Evolutionary conservation across 53 echinoderm and acorn worm species (phyloP).

Genomic region (Paelopatides confundens): DNA sequence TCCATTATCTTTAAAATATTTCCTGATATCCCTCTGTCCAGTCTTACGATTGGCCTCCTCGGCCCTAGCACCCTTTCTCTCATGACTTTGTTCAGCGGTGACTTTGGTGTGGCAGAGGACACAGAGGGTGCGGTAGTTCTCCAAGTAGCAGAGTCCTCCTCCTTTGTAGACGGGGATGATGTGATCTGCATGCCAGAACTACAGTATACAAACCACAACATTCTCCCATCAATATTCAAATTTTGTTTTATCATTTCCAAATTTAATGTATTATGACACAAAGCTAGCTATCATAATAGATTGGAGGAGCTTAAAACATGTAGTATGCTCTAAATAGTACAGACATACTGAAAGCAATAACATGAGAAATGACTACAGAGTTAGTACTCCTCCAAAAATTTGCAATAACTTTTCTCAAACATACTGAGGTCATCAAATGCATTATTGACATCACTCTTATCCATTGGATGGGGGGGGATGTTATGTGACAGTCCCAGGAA

Average conservation of each 20-base stretch:
- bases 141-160: constrained; percentile 83
- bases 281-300: too few species aligned
- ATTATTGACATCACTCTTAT: too few species aligned
- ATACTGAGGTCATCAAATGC: too few species aligned
- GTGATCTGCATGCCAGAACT: constrained; percentile 94
- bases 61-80: constrained; percentile 29
- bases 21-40: constrained; percentile 14
- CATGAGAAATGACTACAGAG: too few species aligned
- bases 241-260: not conserved
- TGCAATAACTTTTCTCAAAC: too few species aligned
- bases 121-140: constrained; percentile 83
- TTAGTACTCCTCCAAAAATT: too few species aligned
- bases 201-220: not conserved
- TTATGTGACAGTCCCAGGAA: too few species aligned
- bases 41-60: not conserved
- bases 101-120: constrained; percentile 77
- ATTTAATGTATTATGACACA: too few species aligned
- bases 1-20: constrained; percentile 3
- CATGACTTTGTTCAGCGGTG: constrained; percentile 62
- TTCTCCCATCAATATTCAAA: not conserved
- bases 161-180: constrained; percentile 81
- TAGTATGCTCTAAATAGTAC: too few species aligned
- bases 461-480: too few species aligned
- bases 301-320: too few species aligned
- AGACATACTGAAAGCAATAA: too few species aligned